Conservation (phyloP, 2,797 vertebrate genomes). For the Arnoldichthys spilopterus region DNA sequence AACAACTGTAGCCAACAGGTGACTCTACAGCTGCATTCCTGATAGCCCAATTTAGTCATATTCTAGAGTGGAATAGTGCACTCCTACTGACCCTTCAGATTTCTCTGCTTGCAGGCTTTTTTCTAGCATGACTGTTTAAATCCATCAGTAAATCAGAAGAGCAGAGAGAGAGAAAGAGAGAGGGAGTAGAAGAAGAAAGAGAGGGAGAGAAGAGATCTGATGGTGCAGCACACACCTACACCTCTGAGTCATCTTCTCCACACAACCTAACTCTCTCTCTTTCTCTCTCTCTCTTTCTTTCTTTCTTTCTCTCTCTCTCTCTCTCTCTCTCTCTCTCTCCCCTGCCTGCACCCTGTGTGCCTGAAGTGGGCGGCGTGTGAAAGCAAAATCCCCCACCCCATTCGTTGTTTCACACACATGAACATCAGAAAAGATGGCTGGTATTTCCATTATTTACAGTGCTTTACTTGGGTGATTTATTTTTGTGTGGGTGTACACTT, state of each 20-base stretch:
- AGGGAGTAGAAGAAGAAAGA: constrained; percentile 31
- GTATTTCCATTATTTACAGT: too few species aligned
- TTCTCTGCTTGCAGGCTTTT: constrained; percentile 34
- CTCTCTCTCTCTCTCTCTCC: constrained; percentile 24
- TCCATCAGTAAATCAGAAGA: constrained; percentile 41
- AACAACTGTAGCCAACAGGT: constrained; percentile 18
- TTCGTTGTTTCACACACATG: too few species aligned
- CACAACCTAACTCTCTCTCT: constrained; percentile 50
- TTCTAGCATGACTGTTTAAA: constrained; percentile 44
- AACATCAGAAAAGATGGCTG: too few species aligned
- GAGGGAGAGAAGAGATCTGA: constrained; percentile 43
- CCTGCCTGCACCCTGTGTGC: too few species aligned
- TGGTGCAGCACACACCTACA: constrained; percentile 58
- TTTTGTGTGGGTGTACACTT: too few species aligned
- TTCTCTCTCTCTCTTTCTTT: constrained; percentile 31
- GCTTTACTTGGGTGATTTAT: too few species aligned
- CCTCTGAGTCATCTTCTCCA: constrained; percentile 61
- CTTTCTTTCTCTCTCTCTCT: constrained; percentile 35
- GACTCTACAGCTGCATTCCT: constrained; percentile 18
- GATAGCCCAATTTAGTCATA: constrained; percentile 19
- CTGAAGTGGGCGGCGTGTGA: too few species aligned
- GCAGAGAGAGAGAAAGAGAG: constrained; percentile 28
- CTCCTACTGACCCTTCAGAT: constrained; percentile 37
- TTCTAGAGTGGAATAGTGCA: constrained; percentile 36
- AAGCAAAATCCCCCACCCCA: too few species aligned